Evolutionary conservation across 2,797 vertebrate genomes (phyloP).

Genomic region (Acanthis flammea): DNA sequence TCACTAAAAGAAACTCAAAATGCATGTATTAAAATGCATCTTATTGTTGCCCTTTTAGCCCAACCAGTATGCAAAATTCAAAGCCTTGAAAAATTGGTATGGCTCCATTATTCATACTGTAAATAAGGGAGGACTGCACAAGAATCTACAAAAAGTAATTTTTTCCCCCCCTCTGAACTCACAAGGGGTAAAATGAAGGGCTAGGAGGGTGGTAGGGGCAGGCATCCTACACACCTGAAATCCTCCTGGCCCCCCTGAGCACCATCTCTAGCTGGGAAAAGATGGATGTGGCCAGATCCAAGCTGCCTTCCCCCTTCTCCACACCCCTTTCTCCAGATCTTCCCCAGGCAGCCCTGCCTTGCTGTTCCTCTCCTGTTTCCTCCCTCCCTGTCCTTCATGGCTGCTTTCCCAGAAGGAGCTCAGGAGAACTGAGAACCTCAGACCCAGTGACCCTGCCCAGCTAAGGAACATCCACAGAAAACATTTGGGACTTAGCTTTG

Average conservation of each 20-base stretch:
- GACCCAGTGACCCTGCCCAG: not conserved
- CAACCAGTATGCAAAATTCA: not conserved
- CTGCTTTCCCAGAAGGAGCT: not conserved
- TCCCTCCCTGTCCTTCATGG: not conserved
- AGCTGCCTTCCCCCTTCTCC: not conserved
- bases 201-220: not conserved
- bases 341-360: not conserved
- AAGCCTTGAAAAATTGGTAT: conserved; percentile 12
- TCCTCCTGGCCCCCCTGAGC: not conserved
- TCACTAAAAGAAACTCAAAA: not conserved
- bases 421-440: not conserved
- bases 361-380: not conserved
- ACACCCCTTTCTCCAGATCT: not conserved
- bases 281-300: not conserved
- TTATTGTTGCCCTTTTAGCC: conserved; percentile 13
- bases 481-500: not conserved
- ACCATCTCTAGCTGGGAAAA: not conserved
- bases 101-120: not conserved
- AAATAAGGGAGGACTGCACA: not conserved
- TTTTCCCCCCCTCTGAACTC: not conserved
- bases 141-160: not conserved
- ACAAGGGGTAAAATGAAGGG: not conserved
- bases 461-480: not conserved
- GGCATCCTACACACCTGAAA: not conserved
- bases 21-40: not conserved